Evolutionary conservation across 2,113 vertebrate genomes (phyloP).

Genomic region (Mobula birostris): DNA sequence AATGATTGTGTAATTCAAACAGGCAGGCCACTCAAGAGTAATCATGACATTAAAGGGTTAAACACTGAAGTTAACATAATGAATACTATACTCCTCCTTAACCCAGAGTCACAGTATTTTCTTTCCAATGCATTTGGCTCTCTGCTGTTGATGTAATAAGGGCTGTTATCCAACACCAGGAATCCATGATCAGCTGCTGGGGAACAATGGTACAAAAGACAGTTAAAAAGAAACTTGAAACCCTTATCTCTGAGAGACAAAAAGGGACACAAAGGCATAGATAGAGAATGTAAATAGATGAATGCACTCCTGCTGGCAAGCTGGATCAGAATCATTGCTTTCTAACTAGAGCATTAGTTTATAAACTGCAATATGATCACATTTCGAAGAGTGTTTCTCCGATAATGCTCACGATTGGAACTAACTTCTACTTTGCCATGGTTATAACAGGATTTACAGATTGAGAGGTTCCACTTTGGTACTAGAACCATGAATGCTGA

Average conservation of each 20-base stretch:
- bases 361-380: neutral
- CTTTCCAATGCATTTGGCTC: neutral
- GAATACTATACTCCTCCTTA: neutral
- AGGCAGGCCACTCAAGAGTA: neutral
- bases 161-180: constrained; percentile 16
- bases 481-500: neutral
- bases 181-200: neutral
- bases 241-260: constrained; percentile 9
- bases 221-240: neutral
- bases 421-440: neutral
- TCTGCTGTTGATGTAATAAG: constrained; percentile 19
- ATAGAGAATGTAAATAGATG: constrained; percentile 18
- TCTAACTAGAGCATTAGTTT: neutral
- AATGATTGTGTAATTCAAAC: neutral
- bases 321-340: too few species aligned
- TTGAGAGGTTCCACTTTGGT: neutral
- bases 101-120: neutral
- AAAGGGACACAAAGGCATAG: constrained; percentile 9
- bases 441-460: neutral
- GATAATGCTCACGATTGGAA: neutral
- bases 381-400: neutral
- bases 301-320: neutral
- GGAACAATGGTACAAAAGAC: constrained; percentile 17
- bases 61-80: neutral
- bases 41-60: neutral